phyloP scores from a whole-genome alignment of 1,140 invertebrate species.

The Drosophila pachea region DNA sequence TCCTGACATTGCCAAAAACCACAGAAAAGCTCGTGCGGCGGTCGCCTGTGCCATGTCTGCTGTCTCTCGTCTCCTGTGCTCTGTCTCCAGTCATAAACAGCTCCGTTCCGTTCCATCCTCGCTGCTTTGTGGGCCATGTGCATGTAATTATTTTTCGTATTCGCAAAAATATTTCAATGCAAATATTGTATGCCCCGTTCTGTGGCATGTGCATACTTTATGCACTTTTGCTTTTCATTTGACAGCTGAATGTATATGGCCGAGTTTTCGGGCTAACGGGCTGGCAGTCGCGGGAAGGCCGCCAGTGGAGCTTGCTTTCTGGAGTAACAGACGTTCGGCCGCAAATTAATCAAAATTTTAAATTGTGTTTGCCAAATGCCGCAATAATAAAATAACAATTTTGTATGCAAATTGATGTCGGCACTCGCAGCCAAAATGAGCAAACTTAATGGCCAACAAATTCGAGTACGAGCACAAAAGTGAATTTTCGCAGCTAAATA shows the following conservation, averaged over 20 bases:
- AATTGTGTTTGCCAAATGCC: conserved; percentile 63
- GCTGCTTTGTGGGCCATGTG: conserved; percentile 56
- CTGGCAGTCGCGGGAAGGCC: conserved; percentile 31
- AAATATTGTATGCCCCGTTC: conserved; percentile 67
- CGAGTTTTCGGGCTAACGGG: conserved; percentile 37
- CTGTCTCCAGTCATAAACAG: conserved; percentile 69
- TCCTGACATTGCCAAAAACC: conserved; percentile 64
- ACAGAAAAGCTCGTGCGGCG: conserved; percentile 49
- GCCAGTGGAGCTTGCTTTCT: conserved; percentile 36
- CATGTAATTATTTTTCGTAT: conserved; percentile 76
- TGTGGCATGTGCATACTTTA: conserved; percentile 52
- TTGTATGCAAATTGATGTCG: conserved; percentile 68
- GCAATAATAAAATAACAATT: conserved; percentile 52
- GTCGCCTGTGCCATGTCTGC: conserved; percentile 14
- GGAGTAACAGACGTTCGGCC: conserved; percentile 50
- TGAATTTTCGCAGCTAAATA: conserved; percentile 59
- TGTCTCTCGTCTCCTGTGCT: conserved; percentile 37
- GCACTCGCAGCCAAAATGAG: conserved; percentile 50
- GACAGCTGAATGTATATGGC: conserved; percentile 70
- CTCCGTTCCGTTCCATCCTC: conserved; percentile 23
- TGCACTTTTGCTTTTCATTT: conserved; percentile 70
- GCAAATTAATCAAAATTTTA: conserved; percentile 67
- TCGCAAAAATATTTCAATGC: conserved; percentile 72
- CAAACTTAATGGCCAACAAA: conserved; percentile 71
- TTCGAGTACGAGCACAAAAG: conserved; percentile 63